Conservation (phyloP, 37 sponge, comb jelly and placozoan species). For the Bolinopsis microptera region DNA sequence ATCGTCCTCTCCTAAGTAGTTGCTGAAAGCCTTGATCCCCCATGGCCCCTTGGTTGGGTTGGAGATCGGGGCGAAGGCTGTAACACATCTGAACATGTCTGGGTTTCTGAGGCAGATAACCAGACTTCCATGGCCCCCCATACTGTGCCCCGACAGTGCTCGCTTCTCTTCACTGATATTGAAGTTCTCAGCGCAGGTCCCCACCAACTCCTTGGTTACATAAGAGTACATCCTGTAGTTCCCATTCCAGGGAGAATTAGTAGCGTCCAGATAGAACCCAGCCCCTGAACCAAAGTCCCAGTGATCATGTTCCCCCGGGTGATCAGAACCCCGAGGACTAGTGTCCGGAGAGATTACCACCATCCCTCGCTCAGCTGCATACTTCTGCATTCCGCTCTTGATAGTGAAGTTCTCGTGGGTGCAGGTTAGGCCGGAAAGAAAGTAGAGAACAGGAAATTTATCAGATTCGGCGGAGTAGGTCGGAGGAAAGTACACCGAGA, state of each 20-base stretch:
- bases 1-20: slow-evolving; percentile 83
- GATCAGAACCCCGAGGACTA: slow-evolving; percentile 90
- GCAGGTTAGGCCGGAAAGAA: slow-evolving; percentile 96
- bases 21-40: slow-evolving; percentile 91
- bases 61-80: slow-evolving; percentile 93
- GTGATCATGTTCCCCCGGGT: slow-evolving; percentile 88
- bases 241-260: slow-evolving; percentile 88
- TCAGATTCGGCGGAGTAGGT: slow-evolving; percentile 52
- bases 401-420: slow-evolving; percentile 90
- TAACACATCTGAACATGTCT: slow-evolving; percentile 71
- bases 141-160: slow-evolving; percentile 88
- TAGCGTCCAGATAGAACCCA: slow-evolving; percentile 96
- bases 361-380: slow-evolving; percentile 82
- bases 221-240: slow-evolving; percentile 98
- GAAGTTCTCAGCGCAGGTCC: slow-evolving; percentile 74
- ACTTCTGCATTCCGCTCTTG: slow-evolving; percentile 85
- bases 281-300: slow-evolving; percentile 97
- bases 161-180: slow-evolving; percentile 71
- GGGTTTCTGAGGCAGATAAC: slow-evolving; percentile 87
- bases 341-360: slow-evolving; percentile 94
- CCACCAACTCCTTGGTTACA: slow-evolving; percentile 84
- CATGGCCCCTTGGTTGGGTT: slow-evolving; percentile 87
- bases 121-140: slow-evolving; percentile 99
- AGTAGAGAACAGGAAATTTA: slow-evolving; percentile 91
- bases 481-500: slow-evolving; percentile 87